Base-by-base conservation (phyloP, 1,140 invertebrate genomes). In the Drosophila kurseongensis region DNA sequence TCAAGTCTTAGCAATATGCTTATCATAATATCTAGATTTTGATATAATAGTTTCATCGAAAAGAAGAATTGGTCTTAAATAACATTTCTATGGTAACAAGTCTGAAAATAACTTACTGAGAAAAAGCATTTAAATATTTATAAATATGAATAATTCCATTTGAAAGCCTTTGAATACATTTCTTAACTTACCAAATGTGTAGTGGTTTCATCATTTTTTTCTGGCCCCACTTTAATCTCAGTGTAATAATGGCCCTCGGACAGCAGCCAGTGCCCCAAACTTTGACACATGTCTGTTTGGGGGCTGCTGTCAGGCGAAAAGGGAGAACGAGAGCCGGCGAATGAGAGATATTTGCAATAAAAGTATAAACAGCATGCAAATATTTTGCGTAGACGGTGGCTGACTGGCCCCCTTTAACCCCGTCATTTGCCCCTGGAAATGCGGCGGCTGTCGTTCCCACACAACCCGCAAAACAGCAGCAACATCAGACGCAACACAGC, bases 311-410 rank as follows among this genome's bases (percentile, higher is more conserved):
- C 67, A 35, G 63, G 27, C 36, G 32, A 38, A 18, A 42, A 35
- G 16, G 35, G 18, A 56, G 12, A 23, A 54, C 0, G 44, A 38
- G 14, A 23, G 45, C 35, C 27, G 54, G 59, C 71, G 60, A 47
- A 62, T 45, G 56, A 81, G 80, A 86, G 80, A 86, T 88, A 88
- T 85, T 83, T 89, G 84, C 83, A 88, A 88, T 88, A 88, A 88
- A 88, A 89, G 84, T 76, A 88, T 85, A 85, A 85, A 67, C 81
- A 85, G 78, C 81, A 78, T 69, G 82, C 45, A 86, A 86, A 88
- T 86, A 88, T 82, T 82, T 81, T 83, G 78, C 81, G 67, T 86
- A 80, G 47, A 84, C 66, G 32, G 18, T 27, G 29, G 38, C 40
- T n/a, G 12, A 9, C 4, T 14, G 13, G 14, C 1, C 2, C 29